Evolutionary conservation across 1,140 invertebrate species (phyloP).

Genomic region (Chironomus tepperi): DNA sequence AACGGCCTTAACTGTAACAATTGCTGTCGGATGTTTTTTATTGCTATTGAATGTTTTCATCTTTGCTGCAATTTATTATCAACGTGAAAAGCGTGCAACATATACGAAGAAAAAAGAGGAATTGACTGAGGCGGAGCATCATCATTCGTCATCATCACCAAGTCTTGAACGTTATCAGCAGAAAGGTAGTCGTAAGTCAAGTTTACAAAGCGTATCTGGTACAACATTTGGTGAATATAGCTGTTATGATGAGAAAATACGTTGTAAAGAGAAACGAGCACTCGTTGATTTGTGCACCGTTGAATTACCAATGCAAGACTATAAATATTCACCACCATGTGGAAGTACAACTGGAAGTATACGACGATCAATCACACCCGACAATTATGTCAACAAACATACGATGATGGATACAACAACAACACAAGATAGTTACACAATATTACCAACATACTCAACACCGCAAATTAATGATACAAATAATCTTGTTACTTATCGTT

Average conservation of each 20-base stretch:
- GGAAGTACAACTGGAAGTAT: constrained; percentile 43
- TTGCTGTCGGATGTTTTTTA: constrained; percentile 81
- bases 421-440: constrained; percentile 28
- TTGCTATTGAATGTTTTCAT: constrained; percentile 87
- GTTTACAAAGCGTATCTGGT: constrained; percentile 24
- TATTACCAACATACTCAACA: neutral
- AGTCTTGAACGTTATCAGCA: constrained; percentile 28
- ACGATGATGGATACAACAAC: constrained; percentile 30
- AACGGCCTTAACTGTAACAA: constrained; percentile 82
- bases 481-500: neutral
- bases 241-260: constrained; percentile 52
- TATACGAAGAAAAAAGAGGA: constrained; percentile 65
- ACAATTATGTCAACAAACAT: constrained; percentile 40
- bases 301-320: constrained; percentile 55
- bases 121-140: constrained; percentile 56
- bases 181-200: constrained; percentile 29
- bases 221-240: constrained; percentile 52
- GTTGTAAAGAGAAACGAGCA: constrained; percentile 41
- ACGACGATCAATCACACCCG: constrained; percentile 44
- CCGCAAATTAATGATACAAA: constrained; percentile 16
- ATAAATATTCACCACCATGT: constrained; percentile 50
- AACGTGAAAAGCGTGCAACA: constrained; percentile 59
- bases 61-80: constrained; percentile 89
- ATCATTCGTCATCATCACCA: constrained; percentile 17
- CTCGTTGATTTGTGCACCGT: constrained; percentile 52